Conservation (phyloP, 2,888 invertebrate species). For the Tholera decimalis region DNA sequence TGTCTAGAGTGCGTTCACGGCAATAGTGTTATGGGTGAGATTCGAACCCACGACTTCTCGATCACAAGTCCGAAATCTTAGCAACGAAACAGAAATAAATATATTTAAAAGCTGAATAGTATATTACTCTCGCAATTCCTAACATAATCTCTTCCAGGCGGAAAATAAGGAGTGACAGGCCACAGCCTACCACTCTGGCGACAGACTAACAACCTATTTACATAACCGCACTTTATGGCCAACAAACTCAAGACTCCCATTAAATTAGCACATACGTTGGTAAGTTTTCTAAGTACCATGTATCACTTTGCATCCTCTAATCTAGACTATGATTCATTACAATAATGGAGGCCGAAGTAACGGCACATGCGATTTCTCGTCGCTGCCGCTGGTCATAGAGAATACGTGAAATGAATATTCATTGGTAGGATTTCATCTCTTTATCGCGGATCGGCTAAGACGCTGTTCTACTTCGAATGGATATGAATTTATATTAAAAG, state of each 20-base stretch:
- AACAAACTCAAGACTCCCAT: conserved; percentile 43
- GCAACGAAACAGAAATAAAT: conserved; percentile 8
- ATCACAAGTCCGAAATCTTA: too few species aligned
- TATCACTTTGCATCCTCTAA: conserved; percentile 43
- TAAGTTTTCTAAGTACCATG: conserved; percentile 40
- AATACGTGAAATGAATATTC: conserved; percentile 71
- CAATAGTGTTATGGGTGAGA: too few species aligned
- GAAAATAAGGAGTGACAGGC: conserved; percentile 26
- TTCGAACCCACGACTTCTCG: too few species aligned
- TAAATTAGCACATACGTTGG: conserved; percentile 39
- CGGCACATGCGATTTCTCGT: conserved; percentile 46
- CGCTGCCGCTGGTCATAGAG: conserved; percentile 52
- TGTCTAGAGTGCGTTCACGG: too few species aligned
- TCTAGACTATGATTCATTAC: conserved; percentile 52
- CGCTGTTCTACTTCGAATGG: conserved; percentile 1
- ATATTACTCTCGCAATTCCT: conserved; percentile 9
- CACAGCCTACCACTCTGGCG: conserved; percentile 5
- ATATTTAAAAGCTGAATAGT: not conserved
- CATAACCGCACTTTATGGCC: conserved; percentile 38
- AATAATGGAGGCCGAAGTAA: conserved; percentile 44
- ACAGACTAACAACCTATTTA: conserved; percentile 25
- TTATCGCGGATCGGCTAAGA: conserved; percentile 29
- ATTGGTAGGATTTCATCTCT: conserved; percentile 59
- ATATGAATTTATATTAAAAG: conserved; percentile 21
- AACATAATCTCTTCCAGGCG: conserved; percentile 20